Base-by-base conservation (phyloP, 2,797 vertebrate genomes). In the Loris lydekkerianus region DNA sequence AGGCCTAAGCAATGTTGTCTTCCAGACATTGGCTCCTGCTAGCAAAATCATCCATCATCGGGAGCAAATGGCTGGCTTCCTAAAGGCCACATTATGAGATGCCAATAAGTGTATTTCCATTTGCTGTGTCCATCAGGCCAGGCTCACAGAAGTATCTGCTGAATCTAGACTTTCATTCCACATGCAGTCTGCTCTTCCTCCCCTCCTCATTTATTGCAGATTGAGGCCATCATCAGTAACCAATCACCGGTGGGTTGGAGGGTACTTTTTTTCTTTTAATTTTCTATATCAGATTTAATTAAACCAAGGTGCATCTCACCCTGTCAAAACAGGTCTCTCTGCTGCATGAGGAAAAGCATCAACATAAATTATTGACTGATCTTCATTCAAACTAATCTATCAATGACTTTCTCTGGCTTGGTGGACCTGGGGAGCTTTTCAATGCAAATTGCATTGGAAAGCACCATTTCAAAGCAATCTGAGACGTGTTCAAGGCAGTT, bases 201-300 rank as follows among this genome's bases (percentile, higher is more conserved):
- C 96, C 95, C 93, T 96, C 61, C 11, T 91, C 97, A 94, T 97
- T 4, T 95, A 98, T 96, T 80, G 20, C 75, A 27, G 93, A 96
- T 95, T 65, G 97, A 97, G 98, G 96, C 46, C 81, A 0, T 94
- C 93, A 97, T 76, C 46, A 81, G 92, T 43, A 90, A 82, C 96
- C 97, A 95, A 94, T 95, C 56, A 65, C 93, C 7, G 0, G 8
- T 20, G 88, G 53, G 18, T 9, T 4, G 56, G 73, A 40, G 29
- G 69, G 77, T 40, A 23, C 13, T 46, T 82, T 87, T 96, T 97
- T 96, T 83, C 86, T 97, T 97, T 84, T 86, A 97, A 98, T 98
- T 98, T 98, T 92, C 98, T 84, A 78, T 93, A 94, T 97, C 96
- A 88, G 94, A 85, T 98, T 98, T 98, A 97, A 98, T 98, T 98